Percentiles rank a stretch among this genome's conserved stretches.
Evolutionary conservation across 2,113 vertebrate species (phyloP).

Genomic region (Bungarus multicinctus): DNA sequence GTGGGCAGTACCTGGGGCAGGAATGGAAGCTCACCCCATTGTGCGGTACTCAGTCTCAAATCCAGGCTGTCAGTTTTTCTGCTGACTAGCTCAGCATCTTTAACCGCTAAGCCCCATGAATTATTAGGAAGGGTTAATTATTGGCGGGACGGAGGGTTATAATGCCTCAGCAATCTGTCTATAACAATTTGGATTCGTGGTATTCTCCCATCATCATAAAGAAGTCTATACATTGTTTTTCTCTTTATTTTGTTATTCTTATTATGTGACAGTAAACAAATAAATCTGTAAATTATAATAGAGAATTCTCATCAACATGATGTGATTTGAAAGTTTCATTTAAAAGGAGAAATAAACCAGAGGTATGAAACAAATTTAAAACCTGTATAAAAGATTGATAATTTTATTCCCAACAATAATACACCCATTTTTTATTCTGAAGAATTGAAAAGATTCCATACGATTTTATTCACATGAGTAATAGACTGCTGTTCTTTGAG

Average conservation of each 20-base stretch:
- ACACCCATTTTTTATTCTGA: not conserved
- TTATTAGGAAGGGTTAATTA: not conserved
- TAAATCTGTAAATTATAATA: not conserved
- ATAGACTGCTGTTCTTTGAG: not conserved
- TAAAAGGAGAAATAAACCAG: not conserved
- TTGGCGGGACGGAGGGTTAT: not conserved
- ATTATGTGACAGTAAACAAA: not conserved
- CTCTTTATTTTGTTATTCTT: not conserved
- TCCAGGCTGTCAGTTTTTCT: too few species aligned
- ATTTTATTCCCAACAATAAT: not conserved
- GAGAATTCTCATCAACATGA: not conserved
- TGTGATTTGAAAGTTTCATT: not conserved
- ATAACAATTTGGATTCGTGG: not conserved
- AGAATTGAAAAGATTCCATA: not conserved
- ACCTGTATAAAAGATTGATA: not conserved
- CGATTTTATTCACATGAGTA: not conserved
- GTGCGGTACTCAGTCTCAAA: too few species aligned
- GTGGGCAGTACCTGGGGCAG: too few species aligned
- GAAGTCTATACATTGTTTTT: not conserved
- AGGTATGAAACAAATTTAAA: not conserved
- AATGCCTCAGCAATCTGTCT: not conserved
- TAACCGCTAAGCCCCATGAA: not conserved
- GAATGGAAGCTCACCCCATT: too few species aligned
- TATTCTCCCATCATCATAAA: not conserved
- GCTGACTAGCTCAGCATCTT: too few species aligned